Base-by-base conservation (phyloP, 1,140 invertebrate genomes). In the Psilanteris sp. region DNA sequence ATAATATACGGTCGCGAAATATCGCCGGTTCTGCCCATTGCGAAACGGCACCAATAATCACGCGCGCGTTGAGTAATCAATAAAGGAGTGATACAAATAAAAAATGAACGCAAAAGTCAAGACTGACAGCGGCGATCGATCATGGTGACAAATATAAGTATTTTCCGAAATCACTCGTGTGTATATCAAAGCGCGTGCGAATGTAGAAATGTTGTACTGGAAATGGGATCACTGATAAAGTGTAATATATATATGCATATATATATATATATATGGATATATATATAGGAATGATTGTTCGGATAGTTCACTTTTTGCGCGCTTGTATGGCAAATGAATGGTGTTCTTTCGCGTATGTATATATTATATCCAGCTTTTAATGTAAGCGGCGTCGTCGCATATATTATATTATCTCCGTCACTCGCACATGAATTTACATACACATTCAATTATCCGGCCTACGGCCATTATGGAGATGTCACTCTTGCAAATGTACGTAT, bases 391-490 rank as follows among this genome's bases (percentile, higher is more conserved):
- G 54, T 55, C 22, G 46, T 48, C 39, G 55, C 62, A 68, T 68
- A 55, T 27, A 62, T 75, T 67, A 75, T 48, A 61, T 48, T 75
- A 61, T 67, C 77, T 70, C 71, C 43, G 77, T 79, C 80, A 77
- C 70, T 79, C 75, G 70, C 78, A 67, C 55, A 79, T 77, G 74
- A 79, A 82, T 81, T 80, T 80, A 73, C 80, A 81, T 83, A 75
- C 43, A 71, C 72, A 77, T 76, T 79, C 79, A 79, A 81, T 78
- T 70, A 64, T 62, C 71, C 55, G 29, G 44, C 61, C 46, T 66
- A 59, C 66, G 37, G 59, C 59, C 64, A 76, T 76, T 70, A 76
- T 76, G 59, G 57, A 76, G 66, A 59, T 71, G 73, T 71, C 73
- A 71, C 52, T 76, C 57, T 76, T 43, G 41, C 72, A 39, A 55